A percentile compares a stretch with the other conserved stretches of the same genome.
Evolutionary conservation across 2,888 invertebrate genomes (phyloP).

Genomic region (Therioaphis trifolii): DNA sequence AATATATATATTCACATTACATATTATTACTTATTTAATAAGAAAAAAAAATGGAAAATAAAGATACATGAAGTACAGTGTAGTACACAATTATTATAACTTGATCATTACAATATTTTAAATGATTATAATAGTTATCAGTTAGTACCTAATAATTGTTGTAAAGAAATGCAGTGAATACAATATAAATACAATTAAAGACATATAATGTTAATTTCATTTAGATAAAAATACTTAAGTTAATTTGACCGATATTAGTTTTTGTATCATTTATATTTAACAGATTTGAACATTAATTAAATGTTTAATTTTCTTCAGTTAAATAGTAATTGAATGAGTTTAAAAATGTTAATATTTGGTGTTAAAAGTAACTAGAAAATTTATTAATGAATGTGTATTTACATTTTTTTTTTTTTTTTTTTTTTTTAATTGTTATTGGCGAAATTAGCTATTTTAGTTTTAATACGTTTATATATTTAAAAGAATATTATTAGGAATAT

Average conservation of each 20-base stretch:
- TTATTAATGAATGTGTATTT: too few species aligned
- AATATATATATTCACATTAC: not conserved
- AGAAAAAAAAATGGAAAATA: not conserved
- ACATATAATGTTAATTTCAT: not conserved
- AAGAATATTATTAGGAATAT: not conserved
- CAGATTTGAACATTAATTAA: not conserved
- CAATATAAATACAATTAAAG: not conserved
- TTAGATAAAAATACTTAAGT: not conserved
- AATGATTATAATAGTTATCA: slow-evolving; percentile 13
- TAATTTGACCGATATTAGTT: not conserved
- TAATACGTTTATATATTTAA: too few species aligned
- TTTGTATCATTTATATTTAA: not conserved
- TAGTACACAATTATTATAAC: not conserved
- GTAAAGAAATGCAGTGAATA: not conserved
- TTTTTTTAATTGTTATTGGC: too few species aligned
- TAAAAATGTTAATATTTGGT: too few species aligned
- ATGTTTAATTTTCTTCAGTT: not conserved
- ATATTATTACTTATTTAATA: slow-evolving; percentile 1
- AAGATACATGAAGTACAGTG: not conserved
- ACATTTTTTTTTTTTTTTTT: not conserved
- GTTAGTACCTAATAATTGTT: not conserved
- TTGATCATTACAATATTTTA: slow-evolving; percentile 1
- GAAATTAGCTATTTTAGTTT: slow-evolving; percentile 26
- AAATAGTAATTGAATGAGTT: not conserved
- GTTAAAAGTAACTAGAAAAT: too few species aligned